Base-by-base conservation (phyloP, 2,797 vertebrate species). In the Phataginus tetradactyla region DNA sequence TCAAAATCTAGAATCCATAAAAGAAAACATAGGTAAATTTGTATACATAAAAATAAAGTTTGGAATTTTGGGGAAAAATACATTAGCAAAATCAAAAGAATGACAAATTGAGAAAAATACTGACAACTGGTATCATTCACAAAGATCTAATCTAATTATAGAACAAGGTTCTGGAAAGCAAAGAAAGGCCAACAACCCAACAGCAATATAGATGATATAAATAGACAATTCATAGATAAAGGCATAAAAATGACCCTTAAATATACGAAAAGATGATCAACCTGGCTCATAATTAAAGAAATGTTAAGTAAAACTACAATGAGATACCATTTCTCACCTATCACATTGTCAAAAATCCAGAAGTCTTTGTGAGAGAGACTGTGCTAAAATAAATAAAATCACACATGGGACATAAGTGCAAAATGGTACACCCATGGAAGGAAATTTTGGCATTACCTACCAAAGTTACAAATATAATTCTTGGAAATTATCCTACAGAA, bases 41-140 rank as follows among this genome's bases (percentile, higher is more conserved):
- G 18, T 94, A 91, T 63, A 94, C 42, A 91, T 49, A 94, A 94
- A 94, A 86, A 75, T 68, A 90, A 89, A 91, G 68, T 85, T 94
- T 93, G 29, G 42, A 45, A 45, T 45, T 45, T 23, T 90, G 90
- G 61, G 63, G 59, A 89, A 89, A 92, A 80, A 74, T 80, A 5
- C 42, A 89, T 63, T 91, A 88, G 27, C 55, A 69, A 86, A 81
- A 49, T 85, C 45, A 89, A 92, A 94, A 91, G 32, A 85, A 95
- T 55, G 25, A 80, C 45, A 85, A 89, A 89, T 10, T 69, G 27
- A 37, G 79, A 95, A 93, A 88, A 84, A 75, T 39, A 71, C 4
- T 88, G 51, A 74, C 29, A 89, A 51, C 23, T 80, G 53, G 75
- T 69, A 80, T 63, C 64, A 78, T 57, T 88, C 72, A 84, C 64